phyloP scores from a whole-genome alignment of 2,797 vertebrate genomes.

The Lepilemur septentrionalis region DNA sequence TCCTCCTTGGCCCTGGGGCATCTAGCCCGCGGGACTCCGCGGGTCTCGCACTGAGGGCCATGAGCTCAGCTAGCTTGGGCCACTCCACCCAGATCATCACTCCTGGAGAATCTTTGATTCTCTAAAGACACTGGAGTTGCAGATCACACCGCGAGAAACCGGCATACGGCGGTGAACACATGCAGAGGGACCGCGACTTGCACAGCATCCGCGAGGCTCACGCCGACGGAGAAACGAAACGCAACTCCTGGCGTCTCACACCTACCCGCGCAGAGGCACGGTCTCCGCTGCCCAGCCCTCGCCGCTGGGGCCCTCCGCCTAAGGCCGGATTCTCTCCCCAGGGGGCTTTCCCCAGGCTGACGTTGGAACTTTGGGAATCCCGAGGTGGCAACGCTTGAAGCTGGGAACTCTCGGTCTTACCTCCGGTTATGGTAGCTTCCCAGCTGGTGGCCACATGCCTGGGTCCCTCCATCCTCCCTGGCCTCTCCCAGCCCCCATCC shows the following conservation, averaged over 20 bases:
- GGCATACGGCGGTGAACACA: not conserved
- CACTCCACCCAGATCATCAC: not conserved
- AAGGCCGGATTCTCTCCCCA: not conserved
- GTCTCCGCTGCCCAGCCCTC: not conserved
- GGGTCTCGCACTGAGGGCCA: not conserved
- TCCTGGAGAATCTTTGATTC: not conserved
- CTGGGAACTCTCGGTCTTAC: not conserved
- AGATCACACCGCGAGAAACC: not conserved
- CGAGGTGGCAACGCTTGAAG: not conserved
- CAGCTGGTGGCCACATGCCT: not conserved
- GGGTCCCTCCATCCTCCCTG: not conserved
- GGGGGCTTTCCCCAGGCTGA: not conserved
- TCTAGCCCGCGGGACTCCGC: not conserved
- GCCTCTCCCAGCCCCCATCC: not conserved
- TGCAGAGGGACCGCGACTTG: not conserved
- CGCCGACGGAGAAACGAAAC: not conserved
- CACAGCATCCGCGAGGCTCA: not conserved
- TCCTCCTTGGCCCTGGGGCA: not conserved
- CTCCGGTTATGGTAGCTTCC: not conserved
- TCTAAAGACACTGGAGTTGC: not conserved
- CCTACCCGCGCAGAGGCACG: rapidly evolving
- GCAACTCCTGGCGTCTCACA: rapidly evolving
- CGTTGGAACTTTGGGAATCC: not conserved
- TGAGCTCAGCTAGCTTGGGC: not conserved
- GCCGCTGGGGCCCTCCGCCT: rapidly evolving